Conservation (phyloP, 1,140 invertebrate species). For the Littorina saxatilis region DNA sequence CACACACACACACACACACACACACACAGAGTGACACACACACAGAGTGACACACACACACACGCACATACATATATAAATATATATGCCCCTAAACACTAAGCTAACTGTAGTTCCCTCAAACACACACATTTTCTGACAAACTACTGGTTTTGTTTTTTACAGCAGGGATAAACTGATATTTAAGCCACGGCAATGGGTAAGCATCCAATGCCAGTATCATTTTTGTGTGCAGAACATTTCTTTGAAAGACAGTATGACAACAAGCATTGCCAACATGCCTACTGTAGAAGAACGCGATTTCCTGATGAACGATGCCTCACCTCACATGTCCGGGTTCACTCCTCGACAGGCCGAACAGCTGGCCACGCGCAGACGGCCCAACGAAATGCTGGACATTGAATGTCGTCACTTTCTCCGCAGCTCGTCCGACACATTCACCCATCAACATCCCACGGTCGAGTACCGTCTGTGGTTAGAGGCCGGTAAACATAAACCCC, state of each 20-base stretch:
- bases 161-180: not conserved
- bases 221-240: conserved; percentile 16
- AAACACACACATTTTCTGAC: too few relatives aligned
- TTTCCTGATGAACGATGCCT: conserved; percentile 53
- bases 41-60: not conserved
- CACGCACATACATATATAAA: conserved; percentile 7
- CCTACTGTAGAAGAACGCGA: conserved; percentile 68
- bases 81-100: not conserved
- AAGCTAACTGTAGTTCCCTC: too few relatives aligned
- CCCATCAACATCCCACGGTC: conserved; percentile 62
- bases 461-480: conserved; percentile 73
- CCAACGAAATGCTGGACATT: conserved; percentile 68
- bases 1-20: not conserved
- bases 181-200: not conserved
- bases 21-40: too few relatives aligned
- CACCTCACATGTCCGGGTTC: conserved; percentile 67
- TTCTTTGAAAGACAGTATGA: conserved; percentile 6
- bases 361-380: conserved; percentile 57
- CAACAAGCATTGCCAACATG: conserved; percentile 36
- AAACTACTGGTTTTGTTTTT: not conserved
- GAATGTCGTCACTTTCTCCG: conserved; percentile 72
- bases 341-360: conserved; percentile 67
- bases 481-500: conserved; percentile 70
- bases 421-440: conserved; percentile 54
- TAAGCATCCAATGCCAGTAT: too few relatives aligned